Percentiles rank a stretch among this genome's conserved stretches.
These are phyloP conservation scores for Cloeon dipterum DNA, from an alignment of 2,888 invertebrate species.

Conservation along the genomic window DNA sequence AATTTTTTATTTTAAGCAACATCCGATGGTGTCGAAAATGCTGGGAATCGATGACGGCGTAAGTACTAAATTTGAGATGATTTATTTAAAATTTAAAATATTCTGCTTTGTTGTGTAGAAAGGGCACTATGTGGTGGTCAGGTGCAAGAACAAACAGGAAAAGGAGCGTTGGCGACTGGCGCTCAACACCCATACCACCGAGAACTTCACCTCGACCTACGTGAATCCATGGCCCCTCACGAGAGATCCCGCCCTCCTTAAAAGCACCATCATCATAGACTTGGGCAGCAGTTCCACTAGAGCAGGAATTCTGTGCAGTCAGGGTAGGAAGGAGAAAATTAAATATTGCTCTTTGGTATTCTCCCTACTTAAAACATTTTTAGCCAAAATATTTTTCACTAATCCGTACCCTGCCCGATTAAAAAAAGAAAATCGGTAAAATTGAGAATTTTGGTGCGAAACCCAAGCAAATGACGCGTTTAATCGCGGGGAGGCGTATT, in stretches of 20 bases:
- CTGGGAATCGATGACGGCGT: conserved; percentile 16
- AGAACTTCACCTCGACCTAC: conserved; percentile 18
- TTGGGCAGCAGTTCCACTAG: conserved; percentile 28
- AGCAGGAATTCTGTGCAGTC: conserved; percentile 25
- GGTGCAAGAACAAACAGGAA: conserved; percentile 19
- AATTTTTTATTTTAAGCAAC: conserved; percentile 5
- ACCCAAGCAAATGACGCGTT: too few relatives aligned
- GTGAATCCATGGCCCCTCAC: conserved; percentile 20
- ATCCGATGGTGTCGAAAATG: conserved; percentile 9
- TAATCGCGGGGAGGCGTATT: too few relatives aligned
- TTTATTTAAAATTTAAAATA: too few relatives aligned
- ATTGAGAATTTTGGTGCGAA: too few relatives aligned
- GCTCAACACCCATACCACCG: conserved; percentile 23
- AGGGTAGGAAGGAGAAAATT: too few relatives aligned
- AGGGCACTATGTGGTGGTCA: conserved; percentile 24
- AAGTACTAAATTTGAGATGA: conserved; percentile 8
- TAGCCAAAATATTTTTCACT: too few relatives aligned
- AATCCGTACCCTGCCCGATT: too few relatives aligned
- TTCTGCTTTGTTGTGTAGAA: too few relatives aligned
- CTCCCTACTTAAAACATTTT: too few relatives aligned
- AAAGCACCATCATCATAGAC: conserved; percentile 27
- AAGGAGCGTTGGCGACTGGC: conserved; percentile 24
- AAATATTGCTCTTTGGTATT: not conserved
- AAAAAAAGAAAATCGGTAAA: too few relatives aligned
- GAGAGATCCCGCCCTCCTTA: conserved; percentile 13